Percentiles rank a stretch among this genome's conserved stretches.
These are phyloP conservation scores for Paguma larvata DNA, from an alignment of 2,797 vertebrate species.

Conservation along the genomic window DNA sequence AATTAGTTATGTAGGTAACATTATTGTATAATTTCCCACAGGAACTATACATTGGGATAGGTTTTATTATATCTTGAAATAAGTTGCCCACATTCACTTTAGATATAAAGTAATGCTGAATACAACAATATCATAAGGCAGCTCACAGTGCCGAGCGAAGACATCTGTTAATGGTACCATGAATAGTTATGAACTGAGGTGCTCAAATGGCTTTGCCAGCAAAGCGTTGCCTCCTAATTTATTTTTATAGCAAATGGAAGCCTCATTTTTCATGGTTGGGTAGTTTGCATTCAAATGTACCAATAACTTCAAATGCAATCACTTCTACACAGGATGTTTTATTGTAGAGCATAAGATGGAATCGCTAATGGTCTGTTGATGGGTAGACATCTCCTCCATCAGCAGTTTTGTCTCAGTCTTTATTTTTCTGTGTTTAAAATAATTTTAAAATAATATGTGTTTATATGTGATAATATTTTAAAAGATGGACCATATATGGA, in stretches of 20 bases:
- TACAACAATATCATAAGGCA: constrained; percentile 75
- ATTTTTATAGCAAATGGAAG: constrained; percentile 86
- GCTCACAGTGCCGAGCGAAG: constrained; percentile 82
- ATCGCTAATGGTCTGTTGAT: constrained; percentile 80
- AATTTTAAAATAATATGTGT: constrained; percentile 16
- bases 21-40: constrained; percentile 86
- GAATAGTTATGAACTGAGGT: constrained; percentile 86
- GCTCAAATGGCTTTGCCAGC: constrained; percentile 85
- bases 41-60: constrained; percentile 80
- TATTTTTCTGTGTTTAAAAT: constrained; percentile 52
- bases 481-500: neutral
- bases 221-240: constrained; percentile 85
- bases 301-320: constrained; percentile 83
- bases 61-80: constrained; percentile 86
- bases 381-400: constrained; percentile 78
- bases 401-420: constrained; percentile 75
- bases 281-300: constrained; percentile 87
- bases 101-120: constrained; percentile 81
- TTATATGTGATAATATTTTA: constrained; percentile 23
- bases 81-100: constrained; percentile 84
- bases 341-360: constrained; percentile 70
- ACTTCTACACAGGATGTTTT: constrained; percentile 77
- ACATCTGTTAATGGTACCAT: constrained; percentile 86
- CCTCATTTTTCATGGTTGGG: constrained; percentile 85
- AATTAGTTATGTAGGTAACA: constrained; percentile 87